Percentiles rank a stretch among this genome's conserved stretches.
Evolutionary conservation across 2,888 invertebrate genomes (phyloP).

Genomic region (Eilema caniola): DNA sequence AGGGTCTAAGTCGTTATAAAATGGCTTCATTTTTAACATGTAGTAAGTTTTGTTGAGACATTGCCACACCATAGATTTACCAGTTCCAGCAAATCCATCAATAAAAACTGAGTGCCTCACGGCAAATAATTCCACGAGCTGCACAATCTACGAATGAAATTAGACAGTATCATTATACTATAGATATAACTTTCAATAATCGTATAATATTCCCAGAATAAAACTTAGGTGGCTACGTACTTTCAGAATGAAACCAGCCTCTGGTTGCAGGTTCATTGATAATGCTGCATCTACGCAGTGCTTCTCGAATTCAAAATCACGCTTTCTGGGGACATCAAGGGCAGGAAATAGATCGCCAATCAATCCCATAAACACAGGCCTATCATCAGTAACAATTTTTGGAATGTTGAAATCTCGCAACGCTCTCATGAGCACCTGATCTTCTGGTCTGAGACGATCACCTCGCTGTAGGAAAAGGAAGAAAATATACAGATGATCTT

Average conservation of each 20-base stretch:
- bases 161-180: background rate
- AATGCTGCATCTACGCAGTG: constrained; percentile 91
- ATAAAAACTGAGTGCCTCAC: constrained; percentile 98
- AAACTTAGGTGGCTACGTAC: constrained; percentile 63
- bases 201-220: background rate
- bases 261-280: constrained; percentile 95
- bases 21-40: constrained; percentile 93
- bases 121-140: constrained; percentile 96
- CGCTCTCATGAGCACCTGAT: constrained; percentile 97
- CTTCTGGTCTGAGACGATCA: constrained; percentile 93
- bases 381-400: constrained; percentile 97
- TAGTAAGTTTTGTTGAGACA: constrained; percentile 93
- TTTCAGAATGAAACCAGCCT: constrained; percentile 95
- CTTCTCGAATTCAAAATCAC: constrained; percentile 94
- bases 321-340: constrained; percentile 95
- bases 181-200: background rate
- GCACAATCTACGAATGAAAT: constrained; percentile 89
- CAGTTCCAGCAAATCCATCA: constrained; percentile 95
- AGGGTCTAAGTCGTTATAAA: constrained; percentile 96
- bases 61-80: constrained; percentile 97
- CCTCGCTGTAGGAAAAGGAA: constrained; percentile 83
- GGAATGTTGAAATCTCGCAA: constrained; percentile 97
- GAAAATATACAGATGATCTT: background rate
- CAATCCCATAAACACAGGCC: constrained; percentile 97
- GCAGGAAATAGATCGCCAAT: constrained; percentile 97